These are phyloP conservation scores for Pheosia gnoma DNA, from an alignment of 2,888 invertebrate genomes.

Conservation along the genomic window DNA sequence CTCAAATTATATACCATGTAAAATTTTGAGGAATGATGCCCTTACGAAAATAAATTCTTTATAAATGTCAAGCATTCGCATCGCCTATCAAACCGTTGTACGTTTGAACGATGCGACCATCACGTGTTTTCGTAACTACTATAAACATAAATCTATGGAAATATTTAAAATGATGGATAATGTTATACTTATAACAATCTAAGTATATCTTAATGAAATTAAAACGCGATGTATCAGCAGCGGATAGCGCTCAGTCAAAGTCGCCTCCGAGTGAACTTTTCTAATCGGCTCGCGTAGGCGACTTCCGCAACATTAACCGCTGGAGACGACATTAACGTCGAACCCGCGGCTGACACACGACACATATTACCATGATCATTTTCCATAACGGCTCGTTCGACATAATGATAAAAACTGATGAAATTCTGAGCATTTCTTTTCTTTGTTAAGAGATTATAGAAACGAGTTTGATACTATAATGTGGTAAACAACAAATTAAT, in stretches of 20 bases:
- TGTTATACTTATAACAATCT: constrained; percentile 23
- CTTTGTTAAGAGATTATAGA: constrained; percentile 5
- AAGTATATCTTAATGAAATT: constrained; percentile 21
- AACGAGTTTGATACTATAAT: neutral
- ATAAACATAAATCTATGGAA: neutral
- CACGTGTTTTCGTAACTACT: neutral
- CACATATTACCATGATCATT: constrained; percentile 61
- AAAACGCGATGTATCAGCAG: constrained; percentile 23
- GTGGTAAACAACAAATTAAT: constrained; percentile 1
- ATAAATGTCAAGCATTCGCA: neutral
- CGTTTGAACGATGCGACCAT: neutral
- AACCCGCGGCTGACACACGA: constrained; percentile 54
- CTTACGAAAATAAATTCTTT: neutral
- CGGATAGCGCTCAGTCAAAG: constrained; percentile 20
- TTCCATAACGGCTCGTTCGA: constrained; percentile 41
- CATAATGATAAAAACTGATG: constrained; percentile 18
- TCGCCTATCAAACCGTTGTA: neutral
- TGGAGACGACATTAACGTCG: constrained; percentile 50
- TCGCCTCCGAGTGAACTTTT: constrained; percentile 45
- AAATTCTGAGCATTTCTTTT: constrained; percentile 9
- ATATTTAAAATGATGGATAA: constrained; percentile 7
- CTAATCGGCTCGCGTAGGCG: constrained; percentile 62
- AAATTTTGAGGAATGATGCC: neutral
- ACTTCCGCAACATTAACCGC: constrained; percentile 59
- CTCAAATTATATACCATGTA: neutral